Percentiles rank a stretch among this genome's conserved stretches.
These are phyloP conservation scores for Campoplex capitator DNA, from an alignment of 2,888 invertebrate species.

Conservation along the genomic window DNA sequence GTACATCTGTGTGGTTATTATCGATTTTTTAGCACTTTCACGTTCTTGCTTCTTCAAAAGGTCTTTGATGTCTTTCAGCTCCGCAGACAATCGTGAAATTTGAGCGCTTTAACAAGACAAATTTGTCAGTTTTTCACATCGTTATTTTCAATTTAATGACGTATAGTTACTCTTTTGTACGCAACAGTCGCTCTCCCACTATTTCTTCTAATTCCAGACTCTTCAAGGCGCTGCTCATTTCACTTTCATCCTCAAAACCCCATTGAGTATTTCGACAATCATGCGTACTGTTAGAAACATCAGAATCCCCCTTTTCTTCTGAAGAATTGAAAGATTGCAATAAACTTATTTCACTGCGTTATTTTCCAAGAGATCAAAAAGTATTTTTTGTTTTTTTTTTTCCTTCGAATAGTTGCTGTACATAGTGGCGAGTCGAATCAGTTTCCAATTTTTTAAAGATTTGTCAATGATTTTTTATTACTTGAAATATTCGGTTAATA, in stretches of 20 bases:
- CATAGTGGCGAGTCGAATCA: too few relatives aligned
- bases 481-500: too few relatives aligned
- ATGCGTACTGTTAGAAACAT: slow-evolving; percentile 2
- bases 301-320: not conserved
- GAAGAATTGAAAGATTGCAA: not conserved
- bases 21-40: slow-evolving; percentile 34
- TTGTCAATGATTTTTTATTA: too few relatives aligned
- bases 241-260: not conserved
- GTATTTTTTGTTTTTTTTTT: too few relatives aligned
- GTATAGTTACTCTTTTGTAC: slow-evolving; percentile 56
- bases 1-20: slow-evolving; percentile 34
- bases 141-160: not conserved
- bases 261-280: not conserved
- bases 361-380: too few relatives aligned
- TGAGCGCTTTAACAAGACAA: slow-evolving; percentile 49
- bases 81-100: slow-evolving; percentile 58
- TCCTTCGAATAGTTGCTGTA: too few relatives aligned
- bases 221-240: slow-evolving; percentile 20
- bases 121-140: not conserved
- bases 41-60: slow-evolving; percentile 37
- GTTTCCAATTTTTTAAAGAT: too few relatives aligned
- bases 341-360: not conserved
- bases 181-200: slow-evolving; percentile 35
- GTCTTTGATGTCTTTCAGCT: slow-evolving; percentile 54
- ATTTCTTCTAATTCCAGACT: slow-evolving; percentile 35